These are phyloP conservation scores for Sorex maritimensis DNA, from an alignment of 2,797 vertebrate genomes.

Conservation along the genomic window DNA sequence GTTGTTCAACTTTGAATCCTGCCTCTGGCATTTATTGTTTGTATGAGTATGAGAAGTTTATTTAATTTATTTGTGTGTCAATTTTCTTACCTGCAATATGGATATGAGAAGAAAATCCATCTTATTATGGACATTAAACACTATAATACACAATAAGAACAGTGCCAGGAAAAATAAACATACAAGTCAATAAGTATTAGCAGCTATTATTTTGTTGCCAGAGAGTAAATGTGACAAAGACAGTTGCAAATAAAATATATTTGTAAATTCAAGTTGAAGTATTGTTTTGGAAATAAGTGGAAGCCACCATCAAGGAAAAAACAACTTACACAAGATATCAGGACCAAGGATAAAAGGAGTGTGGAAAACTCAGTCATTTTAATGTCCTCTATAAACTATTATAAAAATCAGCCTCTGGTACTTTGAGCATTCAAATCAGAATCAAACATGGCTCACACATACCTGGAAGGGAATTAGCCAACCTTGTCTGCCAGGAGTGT, in stretches of 20 bases:
- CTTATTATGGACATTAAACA: constrained; percentile 19
- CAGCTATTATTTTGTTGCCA: not conserved
- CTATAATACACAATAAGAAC: not conserved
- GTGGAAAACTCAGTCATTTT: not conserved
- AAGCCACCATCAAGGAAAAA: not conserved
- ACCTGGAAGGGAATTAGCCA: constrained; percentile 33
- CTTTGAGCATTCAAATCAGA: constrained; percentile 50
- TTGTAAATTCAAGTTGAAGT: constrained; percentile 51
- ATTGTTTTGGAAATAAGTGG: constrained; percentile 56
- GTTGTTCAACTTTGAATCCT: not conserved
- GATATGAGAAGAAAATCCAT: not conserved
- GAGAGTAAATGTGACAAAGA: constrained; percentile 50
- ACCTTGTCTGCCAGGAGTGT: not conserved
- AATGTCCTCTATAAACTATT: not conserved
- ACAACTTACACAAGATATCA: not conserved
- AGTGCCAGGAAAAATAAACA: not conserved
- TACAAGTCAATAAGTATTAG: not conserved
- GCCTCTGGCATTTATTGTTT: not conserved
- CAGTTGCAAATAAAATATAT: constrained; percentile 29
- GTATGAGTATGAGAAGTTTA: not conserved
- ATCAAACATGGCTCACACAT: not conserved
- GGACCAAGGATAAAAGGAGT: not conserved
- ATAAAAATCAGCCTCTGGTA: not conserved
- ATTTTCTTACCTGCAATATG: not conserved
- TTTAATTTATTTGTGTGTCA: not conserved